Conservation (phyloP, 2,113 vertebrate genomes). For the Tauraco erythrolophus region DNA sequence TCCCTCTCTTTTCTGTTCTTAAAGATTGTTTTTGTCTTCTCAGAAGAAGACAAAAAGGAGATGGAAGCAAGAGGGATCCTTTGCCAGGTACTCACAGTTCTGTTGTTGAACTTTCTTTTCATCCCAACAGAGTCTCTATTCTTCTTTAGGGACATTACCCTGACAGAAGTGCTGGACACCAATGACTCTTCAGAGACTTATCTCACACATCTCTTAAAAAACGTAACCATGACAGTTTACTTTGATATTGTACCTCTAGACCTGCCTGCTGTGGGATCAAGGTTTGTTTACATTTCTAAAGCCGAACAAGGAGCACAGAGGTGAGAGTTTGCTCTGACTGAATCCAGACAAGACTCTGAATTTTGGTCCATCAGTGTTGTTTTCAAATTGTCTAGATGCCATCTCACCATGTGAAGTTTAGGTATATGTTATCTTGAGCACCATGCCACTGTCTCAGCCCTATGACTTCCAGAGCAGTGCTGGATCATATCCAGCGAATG, state of each 20-base stretch:
- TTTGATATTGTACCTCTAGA: neutral
- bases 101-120: neutral
- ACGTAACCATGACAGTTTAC: neutral
- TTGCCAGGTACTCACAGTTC: neutral
- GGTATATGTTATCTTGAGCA: neutral
- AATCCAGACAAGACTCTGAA: neutral
- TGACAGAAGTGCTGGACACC: neutral
- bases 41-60: neutral
- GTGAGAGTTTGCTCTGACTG: neutral
- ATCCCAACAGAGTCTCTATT: neutral
- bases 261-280: neutral
- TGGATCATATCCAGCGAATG: fast-evolving
- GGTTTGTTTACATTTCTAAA: neutral
- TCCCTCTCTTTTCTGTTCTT: neutral
- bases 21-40: neutral
- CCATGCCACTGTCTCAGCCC: neutral
- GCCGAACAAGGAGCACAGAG: neutral
- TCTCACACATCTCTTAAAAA: neutral
- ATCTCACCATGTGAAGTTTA: neutral
- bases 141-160: neutral
- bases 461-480: neutral
- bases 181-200: neutral
- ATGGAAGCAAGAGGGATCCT: neutral
- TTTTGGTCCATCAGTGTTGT: neutral
- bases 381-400: neutral